These are phyloP conservation scores for Glaucopsyche alexis DNA, from an alignment of 2,888 invertebrate genomes.

Conservation along the genomic window DNA sequence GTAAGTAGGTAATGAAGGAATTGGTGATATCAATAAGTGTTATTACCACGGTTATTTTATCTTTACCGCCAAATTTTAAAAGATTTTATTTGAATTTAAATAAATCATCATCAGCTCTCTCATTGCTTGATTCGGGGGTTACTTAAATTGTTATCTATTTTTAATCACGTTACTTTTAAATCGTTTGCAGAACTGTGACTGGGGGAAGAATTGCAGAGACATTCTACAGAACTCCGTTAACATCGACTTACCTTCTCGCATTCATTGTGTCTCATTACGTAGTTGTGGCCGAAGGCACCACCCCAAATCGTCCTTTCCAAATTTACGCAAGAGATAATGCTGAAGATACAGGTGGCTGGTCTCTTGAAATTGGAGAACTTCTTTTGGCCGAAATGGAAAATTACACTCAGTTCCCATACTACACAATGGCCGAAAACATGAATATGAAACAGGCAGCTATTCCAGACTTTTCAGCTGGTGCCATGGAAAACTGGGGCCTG, in stretches of 20 bases:
- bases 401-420: slow-evolving; percentile 76
- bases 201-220: slow-evolving; percentile 56
- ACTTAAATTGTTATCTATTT: too few relatives aligned
- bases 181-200: slow-evolving; percentile 43
- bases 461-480: slow-evolving; percentile 88
- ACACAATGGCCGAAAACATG: slow-evolving; percentile 71
- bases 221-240: slow-evolving; percentile 81
- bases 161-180: too few relatives aligned
- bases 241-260: slow-evolving; percentile 92
- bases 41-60: too few relatives aligned
- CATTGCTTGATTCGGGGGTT: too few relatives aligned
- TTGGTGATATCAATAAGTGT: too few relatives aligned
- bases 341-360: slow-evolving; percentile 61
- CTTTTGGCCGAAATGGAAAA: slow-evolving; percentile 77
- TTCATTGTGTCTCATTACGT: slow-evolving; percentile 91
- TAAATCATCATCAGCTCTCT: too few relatives aligned
- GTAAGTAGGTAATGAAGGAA: too few relatives aligned
- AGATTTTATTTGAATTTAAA: too few relatives aligned
- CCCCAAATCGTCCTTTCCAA: slow-evolving; percentile 53
- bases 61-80: too few relatives aligned
- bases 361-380: slow-evolving; percentile 65
- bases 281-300: slow-evolving; percentile 47
- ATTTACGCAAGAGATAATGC: slow-evolving; percentile 70
- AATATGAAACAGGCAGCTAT: slow-evolving; percentile 87
- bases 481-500: slow-evolving; percentile 93